Evolutionary conservation across 2,797 vertebrate genomes (phyloP).

Genomic region (Bufotes viridis): DNA sequence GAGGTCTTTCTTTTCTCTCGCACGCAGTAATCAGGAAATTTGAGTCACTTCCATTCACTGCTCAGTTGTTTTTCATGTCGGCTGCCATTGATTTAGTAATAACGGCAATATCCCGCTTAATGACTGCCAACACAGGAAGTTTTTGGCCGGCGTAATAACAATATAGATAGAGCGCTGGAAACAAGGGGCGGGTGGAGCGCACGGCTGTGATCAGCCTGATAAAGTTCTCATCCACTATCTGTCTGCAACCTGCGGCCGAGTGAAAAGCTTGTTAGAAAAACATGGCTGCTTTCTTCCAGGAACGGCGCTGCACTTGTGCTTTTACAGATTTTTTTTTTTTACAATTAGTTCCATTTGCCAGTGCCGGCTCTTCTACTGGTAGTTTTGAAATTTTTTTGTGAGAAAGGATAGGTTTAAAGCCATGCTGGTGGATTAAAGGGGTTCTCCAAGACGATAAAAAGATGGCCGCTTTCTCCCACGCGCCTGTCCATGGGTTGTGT

Average conservation of each 20-base stretch:
- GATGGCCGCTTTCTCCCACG: no score
- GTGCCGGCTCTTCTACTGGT: no score
- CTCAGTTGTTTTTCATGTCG: constrained; percentile 29
- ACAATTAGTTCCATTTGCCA: no score
- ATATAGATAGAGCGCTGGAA: constrained; percentile 46
- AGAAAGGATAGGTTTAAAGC: no score
- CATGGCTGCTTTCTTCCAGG: no score
- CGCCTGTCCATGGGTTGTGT: no score
- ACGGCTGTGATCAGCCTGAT: neutral
- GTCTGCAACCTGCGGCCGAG: neutral
- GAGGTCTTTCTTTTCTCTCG: constrained; percentile 18
- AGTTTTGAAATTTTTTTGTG: no score
- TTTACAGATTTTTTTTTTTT: no score
- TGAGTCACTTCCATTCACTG: constrained; percentile 40
- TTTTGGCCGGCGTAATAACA: neutral
- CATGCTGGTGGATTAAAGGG: no score
- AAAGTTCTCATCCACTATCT: neutral
- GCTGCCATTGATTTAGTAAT: constrained; percentile 36
- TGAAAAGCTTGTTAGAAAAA: neutral
- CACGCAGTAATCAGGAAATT: constrained; percentile 8
- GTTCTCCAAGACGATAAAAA: no score
- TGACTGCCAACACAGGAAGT: constrained; percentile 49
- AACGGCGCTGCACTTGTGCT: no score
- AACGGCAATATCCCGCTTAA: neutral
- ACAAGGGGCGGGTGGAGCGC: constrained; percentile 21